phyloP scores from a whole-genome alignment of 1,140 invertebrate genomes.

The Drosophila sechellia region DNA sequence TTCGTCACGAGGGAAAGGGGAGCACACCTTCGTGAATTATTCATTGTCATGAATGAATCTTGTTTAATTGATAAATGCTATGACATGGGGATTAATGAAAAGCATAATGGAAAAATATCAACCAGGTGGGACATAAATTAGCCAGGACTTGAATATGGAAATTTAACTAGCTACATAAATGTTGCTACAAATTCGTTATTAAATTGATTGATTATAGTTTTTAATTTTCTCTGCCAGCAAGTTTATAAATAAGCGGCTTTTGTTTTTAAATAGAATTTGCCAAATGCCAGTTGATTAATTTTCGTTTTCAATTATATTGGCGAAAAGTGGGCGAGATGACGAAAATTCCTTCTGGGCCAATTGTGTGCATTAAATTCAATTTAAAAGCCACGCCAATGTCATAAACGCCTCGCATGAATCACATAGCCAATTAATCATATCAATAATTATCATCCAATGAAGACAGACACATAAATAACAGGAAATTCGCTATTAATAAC shows the following conservation, averaged over 20 bases:
- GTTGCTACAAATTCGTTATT: background rate
- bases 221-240: background rate
- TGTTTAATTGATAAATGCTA: slow-evolving; percentile 35
- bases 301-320: background rate
- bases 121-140: slow-evolving; percentile 23
- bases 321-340: no score
- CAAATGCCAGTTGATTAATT: background rate
- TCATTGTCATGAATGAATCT: slow-evolving; percentile 29
- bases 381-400: background rate
- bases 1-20: background rate
- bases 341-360: background rate
- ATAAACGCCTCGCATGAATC: background rate
- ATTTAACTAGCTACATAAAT: background rate
- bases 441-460: slow-evolving; percentile 23
- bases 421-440: slow-evolving; percentile 10
- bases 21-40: slow-evolving; percentile 12
- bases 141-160: slow-evolving; percentile 1
- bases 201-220: background rate
- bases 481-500: slow-evolving; percentile 32
- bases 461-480: slow-evolving; percentile 22
- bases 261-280: no score
- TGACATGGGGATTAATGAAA: slow-evolving; percentile 31
- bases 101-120: slow-evolving; percentile 7
- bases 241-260: no score
- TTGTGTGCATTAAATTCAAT: background rate